Conservation (phyloP, 2,113 vertebrate species). For the Pontoporia blainvillei region DNA sequence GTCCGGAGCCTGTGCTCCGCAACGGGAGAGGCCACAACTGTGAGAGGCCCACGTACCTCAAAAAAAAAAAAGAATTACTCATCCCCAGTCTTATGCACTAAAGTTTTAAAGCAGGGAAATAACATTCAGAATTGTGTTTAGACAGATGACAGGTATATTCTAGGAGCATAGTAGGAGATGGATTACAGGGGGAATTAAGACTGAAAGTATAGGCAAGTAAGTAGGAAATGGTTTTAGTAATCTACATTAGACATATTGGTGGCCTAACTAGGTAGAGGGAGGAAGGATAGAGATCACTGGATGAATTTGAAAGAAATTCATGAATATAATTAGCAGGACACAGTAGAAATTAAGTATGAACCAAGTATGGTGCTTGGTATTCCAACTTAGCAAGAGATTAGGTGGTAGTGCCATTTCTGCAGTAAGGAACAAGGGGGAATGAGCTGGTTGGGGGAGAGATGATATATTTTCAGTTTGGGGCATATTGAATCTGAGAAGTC, state of each 20-base stretch:
- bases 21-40: too few relatives aligned
- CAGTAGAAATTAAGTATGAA: background rate
- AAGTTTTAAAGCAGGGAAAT: background rate
- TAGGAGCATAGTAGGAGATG: background rate
- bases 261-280: background rate
- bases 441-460: background rate
- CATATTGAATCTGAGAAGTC: background rate
- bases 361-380: background rate
- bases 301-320: slow-evolving; percentile 3
- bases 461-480: background rate
- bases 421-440: background rate
- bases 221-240: slow-evolving; percentile 2
- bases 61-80: background rate
- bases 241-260: background rate
- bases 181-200: background rate
- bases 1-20: too few relatives aligned
- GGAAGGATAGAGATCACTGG: background rate
- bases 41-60: too few relatives aligned
- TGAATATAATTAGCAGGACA: background rate
- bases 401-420: background rate
- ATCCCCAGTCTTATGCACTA: background rate
- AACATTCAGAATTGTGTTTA: background rate
- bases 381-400: background rate
- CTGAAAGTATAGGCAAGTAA: background rate
- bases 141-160: background rate